Evolutionary conservation across 2,888 invertebrate genomes (phyloP).

Genomic region (Gymnoscelis rufifasciata): DNA sequence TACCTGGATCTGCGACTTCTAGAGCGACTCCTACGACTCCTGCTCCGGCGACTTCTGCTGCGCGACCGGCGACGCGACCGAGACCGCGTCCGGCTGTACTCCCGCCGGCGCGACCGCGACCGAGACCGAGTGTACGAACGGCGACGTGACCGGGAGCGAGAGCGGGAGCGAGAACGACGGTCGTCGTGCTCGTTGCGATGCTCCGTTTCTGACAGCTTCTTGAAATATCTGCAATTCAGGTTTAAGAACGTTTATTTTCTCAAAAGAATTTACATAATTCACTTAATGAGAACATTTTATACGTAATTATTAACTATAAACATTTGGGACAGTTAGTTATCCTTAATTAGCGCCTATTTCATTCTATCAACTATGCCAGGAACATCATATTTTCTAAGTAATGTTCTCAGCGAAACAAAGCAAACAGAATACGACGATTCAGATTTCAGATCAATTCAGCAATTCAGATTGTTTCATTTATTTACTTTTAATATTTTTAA

Average conservation of each 20-base stretch:
- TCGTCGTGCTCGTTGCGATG: constrained; percentile 72
- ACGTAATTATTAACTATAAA: no score
- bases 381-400: no score
- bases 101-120: constrained; percentile 40
- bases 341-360: no score
- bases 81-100: constrained; percentile 38
- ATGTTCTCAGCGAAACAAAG: no score
- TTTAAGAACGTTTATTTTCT: not conserved
- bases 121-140: constrained; percentile 45
- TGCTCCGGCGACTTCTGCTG: constrained; percentile 41
- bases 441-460: no score
- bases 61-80: constrained; percentile 43
- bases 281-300: no score
- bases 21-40: constrained; percentile 7
- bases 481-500: no score
- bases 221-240: constrained; percentile 40
- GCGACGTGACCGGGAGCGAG: constrained; percentile 38
- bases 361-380: no score
- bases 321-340: no score
- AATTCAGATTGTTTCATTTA: no score
- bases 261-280: no score
- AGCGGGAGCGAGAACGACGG: constrained; percentile 38
- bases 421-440: no score
- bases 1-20: constrained; percentile 35
- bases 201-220: constrained; percentile 73